Conservation (phyloP, 2,113 vertebrate species). For the Notechis scutatus region DNA sequence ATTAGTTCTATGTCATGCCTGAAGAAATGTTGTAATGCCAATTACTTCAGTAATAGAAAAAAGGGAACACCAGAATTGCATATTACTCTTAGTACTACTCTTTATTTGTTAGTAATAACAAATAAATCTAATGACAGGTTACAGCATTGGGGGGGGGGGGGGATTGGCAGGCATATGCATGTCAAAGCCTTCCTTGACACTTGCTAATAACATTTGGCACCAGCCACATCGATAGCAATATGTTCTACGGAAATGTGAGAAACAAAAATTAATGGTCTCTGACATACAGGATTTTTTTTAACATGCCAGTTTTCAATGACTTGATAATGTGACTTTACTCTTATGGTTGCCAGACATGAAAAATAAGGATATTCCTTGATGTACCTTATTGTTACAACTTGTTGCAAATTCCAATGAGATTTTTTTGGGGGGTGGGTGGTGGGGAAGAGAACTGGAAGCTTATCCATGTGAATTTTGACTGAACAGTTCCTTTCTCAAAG, state of each 20-base stretch:
- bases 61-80: background rate
- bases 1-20: background rate
- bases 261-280: background rate
- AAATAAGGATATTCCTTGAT: background rate
- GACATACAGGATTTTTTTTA: background rate
- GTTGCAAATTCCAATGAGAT: background rate
- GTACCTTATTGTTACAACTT: background rate
- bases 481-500: background rate
- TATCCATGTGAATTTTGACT: background rate
- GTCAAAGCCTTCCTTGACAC: background rate
- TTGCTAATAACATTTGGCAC: background rate
- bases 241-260: background rate
- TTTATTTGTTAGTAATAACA: no score
- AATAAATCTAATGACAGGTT: background rate
- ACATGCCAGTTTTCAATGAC: background rate
- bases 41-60: background rate
- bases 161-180: background rate
- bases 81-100: no score
- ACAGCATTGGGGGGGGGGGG: background rate
- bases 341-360: background rate
- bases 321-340: background rate
- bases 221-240: background rate
- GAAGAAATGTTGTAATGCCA: background rate
- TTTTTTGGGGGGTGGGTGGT: no score
- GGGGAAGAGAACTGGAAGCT: background rate